Conservation (phyloP, 2,888 invertebrate species). For the Microctonus hyperodae region DNA sequence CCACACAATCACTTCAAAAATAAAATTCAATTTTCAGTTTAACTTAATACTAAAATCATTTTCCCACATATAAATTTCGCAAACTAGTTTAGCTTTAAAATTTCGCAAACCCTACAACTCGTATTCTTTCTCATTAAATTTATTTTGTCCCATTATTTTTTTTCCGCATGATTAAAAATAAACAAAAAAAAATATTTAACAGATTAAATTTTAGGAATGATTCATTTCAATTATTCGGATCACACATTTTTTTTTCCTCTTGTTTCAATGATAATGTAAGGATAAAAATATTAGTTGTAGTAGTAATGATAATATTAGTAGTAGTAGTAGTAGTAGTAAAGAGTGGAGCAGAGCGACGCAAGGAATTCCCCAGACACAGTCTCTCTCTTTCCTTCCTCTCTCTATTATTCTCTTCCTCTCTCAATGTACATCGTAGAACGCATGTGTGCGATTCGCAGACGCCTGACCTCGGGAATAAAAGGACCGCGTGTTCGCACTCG, state of each 20-base stretch:
- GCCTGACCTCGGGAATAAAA: conserved; percentile 44
- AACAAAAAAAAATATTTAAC: not conserved
- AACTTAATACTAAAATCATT: not conserved
- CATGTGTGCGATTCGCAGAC: conserved; percentile 40
- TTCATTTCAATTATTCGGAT: not conserved
- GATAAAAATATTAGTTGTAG: not conserved
- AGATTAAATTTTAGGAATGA: not conserved
- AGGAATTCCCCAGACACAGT: conserved; percentile 14
- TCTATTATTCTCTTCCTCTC: conserved; percentile 10
- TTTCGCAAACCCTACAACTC: not conserved
- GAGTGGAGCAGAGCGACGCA: conserved; percentile 1
- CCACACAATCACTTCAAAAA: not conserved
- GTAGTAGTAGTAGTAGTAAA: no score
- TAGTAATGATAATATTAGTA: no score
- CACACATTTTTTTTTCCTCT: not conserved
- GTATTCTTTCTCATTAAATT: not conserved
- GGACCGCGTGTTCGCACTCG: conserved; percentile 31
- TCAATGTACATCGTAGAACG: not conserved
- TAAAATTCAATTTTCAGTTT: not conserved
- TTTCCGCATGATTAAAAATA: no score
- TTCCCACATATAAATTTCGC: not conserved
- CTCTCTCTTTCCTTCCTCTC: not conserved
- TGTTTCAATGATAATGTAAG: not conserved
- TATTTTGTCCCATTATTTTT: no score
- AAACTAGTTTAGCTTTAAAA: not conserved